Base-by-base conservation (phyloP, 2,113 vertebrate genomes). In the Orthonyx spaldingii region DNA sequence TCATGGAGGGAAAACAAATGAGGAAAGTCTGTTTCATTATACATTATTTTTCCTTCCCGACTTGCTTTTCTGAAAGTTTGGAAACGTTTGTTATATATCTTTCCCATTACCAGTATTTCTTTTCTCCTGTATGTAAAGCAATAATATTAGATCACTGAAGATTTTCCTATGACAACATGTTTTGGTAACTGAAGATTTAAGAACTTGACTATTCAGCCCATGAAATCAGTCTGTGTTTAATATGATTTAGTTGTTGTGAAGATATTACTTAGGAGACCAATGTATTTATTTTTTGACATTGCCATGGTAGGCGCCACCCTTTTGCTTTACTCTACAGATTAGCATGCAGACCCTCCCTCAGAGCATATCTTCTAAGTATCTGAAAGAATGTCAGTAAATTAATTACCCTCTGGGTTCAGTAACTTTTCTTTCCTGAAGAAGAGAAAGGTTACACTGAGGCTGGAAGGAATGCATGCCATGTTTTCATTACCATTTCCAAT, bases 401-500 rank as follows among this genome's bases (percentile, higher is more conserved):
- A 80, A 59, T 86, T 80, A 41, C 30, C 27, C 44, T 95, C 56
- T 32, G 26, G 32, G 24, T 27, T 86, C 64, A 53, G 37, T 47
- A 74, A 61, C 32, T 74, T 86, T 52, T 47, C 55, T 78, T 74
- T 83, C 44, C 27, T 27, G 50, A 77, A 70, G 74, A 85, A 87
- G 15, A 65, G 66, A 75, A 94, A 66, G 50, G 52, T 94, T 88
- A 88, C 64, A 44, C 19, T 0, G 7, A 94, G 72, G 66, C 37
- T 94, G 88, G 88, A 84, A 66, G 64, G 35, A 90, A 35, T 0
- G 0, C 6, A 3, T 85, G 47, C 84, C 70, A 52, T 87, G 74
- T 94, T 95, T 97, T 94, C 69, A 63, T 88, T 83, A 78, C 76
- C 33, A 5, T 94, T 96, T 94, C 35, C 87, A 95, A 27, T 57